Evolutionary conservation across 2,888 invertebrate species (phyloP), one percentile per base, ranked within the genome.

Genomic region (Ectropis crepuscularia): DNA sequence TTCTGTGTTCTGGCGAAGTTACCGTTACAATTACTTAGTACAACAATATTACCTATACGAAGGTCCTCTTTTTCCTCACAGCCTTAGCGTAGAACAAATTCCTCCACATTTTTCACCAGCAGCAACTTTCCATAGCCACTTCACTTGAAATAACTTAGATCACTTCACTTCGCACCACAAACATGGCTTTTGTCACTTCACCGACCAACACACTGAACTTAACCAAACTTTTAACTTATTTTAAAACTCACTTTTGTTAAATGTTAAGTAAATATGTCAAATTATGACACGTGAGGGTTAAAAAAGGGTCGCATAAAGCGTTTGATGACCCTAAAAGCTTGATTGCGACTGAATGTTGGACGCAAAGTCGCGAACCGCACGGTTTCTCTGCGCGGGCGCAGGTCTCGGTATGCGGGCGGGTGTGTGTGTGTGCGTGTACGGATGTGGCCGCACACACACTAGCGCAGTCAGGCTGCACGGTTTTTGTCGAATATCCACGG

Each of bases 401-500:
- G 59, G 61, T 73, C 83, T 82, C 86, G 91, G 90, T 90, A 91
- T 91, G 91, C 89, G 89, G 76, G 63, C 45, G 47, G 4, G 2
- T 77, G 80, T 87, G 82, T 85, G 89, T 68, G 85, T 74, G 78
- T 38, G 63, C 71, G 65, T 57, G 55, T 60, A 47, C 28, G 57
- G 53, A 63, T 53, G 28, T 37, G 6, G 16, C 51, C n/a, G 74
- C 76, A 73, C 82, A 75, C 89, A 85, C 83, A 81, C 80, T 67
- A 10, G 45, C 43, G 51, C 46, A 63, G 53, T 74, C 77, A 87
- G 85, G 86, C 87, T 89, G 90, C 90, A 90, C 87, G 90, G 90
- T 92, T 92, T 92, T 92, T 92, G 91, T 92, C 86, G 87, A 92
- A 72, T 92, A 91, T 91, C 92, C 92, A 91, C 90, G 83, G 92